A percentile compares a stretch with the other conserved stretches of the same genome.
These are phyloP conservation scores for Cordilura impudica DNA, from an alignment of 2,888 invertebrate genomes.

Conservation along the genomic window DNA sequence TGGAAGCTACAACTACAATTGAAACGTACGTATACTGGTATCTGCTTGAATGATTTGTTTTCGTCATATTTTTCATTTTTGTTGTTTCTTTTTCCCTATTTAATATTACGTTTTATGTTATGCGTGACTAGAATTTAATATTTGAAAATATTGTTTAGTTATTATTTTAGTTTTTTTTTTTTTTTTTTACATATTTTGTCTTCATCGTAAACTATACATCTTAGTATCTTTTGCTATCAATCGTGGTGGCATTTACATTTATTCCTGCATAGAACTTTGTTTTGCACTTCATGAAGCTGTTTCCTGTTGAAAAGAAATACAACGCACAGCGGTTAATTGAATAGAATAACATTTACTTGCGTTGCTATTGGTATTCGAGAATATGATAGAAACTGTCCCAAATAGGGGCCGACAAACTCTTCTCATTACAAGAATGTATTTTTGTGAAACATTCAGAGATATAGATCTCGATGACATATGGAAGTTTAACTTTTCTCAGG, in stretches of 20 bases:
- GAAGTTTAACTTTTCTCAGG: too few species aligned
- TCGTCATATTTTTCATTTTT: background rate
- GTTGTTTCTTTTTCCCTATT: background rate
- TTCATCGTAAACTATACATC: conserved; percentile 16
- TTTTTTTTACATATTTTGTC: background rate
- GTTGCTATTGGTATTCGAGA: background rate
- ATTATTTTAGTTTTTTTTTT: background rate
- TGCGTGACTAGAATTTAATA: conserved; percentile 51
- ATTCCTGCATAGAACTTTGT: background rate
- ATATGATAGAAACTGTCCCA: too few species aligned
- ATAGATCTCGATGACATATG: too few species aligned
- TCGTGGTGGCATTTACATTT: conserved; percentile 29
- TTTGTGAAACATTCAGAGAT: too few species aligned
- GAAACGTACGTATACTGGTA: too few species aligned
- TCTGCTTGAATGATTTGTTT: background rate
- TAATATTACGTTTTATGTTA: conserved; percentile 51
- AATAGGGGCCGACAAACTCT: too few species aligned
- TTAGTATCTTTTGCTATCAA: background rate
- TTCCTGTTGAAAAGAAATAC: background rate
- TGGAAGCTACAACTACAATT: too few species aligned
- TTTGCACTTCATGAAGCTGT: background rate
- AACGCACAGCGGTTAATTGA: background rate
- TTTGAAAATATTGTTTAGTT: conserved; percentile 28
- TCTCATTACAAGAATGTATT: too few species aligned
- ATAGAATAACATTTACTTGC: conserved; percentile 4